Conservation (phyloP, 2,888 invertebrate genomes). For the Hypselothyrea guttata region DNA sequence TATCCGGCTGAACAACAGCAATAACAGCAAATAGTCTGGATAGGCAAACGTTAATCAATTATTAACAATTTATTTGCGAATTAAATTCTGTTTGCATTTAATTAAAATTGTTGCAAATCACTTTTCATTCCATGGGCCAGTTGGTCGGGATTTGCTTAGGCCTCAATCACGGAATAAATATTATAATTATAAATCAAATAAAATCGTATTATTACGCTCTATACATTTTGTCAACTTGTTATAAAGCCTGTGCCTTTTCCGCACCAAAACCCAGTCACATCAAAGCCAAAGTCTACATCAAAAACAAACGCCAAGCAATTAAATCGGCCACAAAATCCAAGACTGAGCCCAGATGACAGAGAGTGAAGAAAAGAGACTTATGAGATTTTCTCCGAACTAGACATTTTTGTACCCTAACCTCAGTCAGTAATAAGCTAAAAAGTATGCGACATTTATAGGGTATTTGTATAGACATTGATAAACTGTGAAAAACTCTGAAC, state of each 20-base stretch:
- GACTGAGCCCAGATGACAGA: background rate
- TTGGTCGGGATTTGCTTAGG: too few relatives aligned
- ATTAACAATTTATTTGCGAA: conserved; percentile 23
- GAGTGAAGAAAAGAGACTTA: conserved; percentile 4
- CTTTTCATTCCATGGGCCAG: too few relatives aligned
- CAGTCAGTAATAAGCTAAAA: too few relatives aligned
- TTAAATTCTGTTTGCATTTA: conserved; percentile 33
- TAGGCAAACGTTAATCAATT: conserved; percentile 29
- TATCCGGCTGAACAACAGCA: conserved; percentile 12
- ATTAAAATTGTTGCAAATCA: conserved; percentile 19
- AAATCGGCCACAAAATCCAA: conserved; percentile 41
- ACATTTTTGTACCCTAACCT: conserved; percentile 21
- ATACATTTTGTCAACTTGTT: background rate
- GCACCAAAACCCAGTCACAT: conserved; percentile 11
- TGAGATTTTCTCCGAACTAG: conserved; percentile 18
- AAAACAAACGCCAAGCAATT: conserved; percentile 32
- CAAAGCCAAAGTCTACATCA: conserved; percentile 25
- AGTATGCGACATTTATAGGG: too few relatives aligned
- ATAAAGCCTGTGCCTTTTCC: background rate
- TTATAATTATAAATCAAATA: too few relatives aligned
- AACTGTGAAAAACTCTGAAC: background rate
- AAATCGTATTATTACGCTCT: background rate
- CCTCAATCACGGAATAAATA: too few relatives aligned
- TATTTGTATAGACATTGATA: background rate
- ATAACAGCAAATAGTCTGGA: conserved; percentile 6